Base-by-base conservation (phyloP, 2,888 invertebrate species). In the Pterostichus madidus region DNA sequence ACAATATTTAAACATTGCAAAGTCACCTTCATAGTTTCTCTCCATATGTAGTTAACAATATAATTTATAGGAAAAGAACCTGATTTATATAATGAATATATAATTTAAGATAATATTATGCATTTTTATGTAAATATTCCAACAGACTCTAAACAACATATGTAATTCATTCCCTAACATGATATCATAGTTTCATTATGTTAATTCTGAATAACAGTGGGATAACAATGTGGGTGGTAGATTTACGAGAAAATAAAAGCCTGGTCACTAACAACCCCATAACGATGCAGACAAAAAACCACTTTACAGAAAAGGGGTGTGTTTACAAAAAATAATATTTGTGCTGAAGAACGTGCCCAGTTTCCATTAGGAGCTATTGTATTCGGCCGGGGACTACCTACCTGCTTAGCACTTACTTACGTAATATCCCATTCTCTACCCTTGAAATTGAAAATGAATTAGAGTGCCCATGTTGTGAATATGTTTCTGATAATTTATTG, bases 241-340 rank as follows among this genome's bases (percentile, higher is more conserved):
- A 35, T 31, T 59, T 49, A 49, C 24, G 24, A 59, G 59, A 35
- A 64, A 64, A 64, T 64, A 64, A 64, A 64, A 64, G 64, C n/a
- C 64, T 8, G 35, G 64, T 64, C 64, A 64, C 64, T 64, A 64
- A 64, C 64, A 64, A 64, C 64, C 64, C 64, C 64, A 64, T 64
- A 64, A 64, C 32, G 64, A 64, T 56, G 44, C 64, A 68, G 10
- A 79, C 64, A 79, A 79, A 64, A 79, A 79, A 79, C 79, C 79
- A 64, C 79, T 79, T 79, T 79, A 79, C 46, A 64, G 49, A 64
- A 68, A 78, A 79, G 35, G 79, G 79, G 79, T 79, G 79, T 64
- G 79, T 79, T 64, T 79, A 64, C 49, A 79, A 64, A 79, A 79
- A 79, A 78, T 78, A 56, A 61, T 56, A 61, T 78, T 61, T 78